A percentile compares a stretch with the other conserved stretches of the same genome.
phyloP scores from a whole-genome alignment of 2,888 invertebrate genomes.

The Cephalotes varians region DNA sequence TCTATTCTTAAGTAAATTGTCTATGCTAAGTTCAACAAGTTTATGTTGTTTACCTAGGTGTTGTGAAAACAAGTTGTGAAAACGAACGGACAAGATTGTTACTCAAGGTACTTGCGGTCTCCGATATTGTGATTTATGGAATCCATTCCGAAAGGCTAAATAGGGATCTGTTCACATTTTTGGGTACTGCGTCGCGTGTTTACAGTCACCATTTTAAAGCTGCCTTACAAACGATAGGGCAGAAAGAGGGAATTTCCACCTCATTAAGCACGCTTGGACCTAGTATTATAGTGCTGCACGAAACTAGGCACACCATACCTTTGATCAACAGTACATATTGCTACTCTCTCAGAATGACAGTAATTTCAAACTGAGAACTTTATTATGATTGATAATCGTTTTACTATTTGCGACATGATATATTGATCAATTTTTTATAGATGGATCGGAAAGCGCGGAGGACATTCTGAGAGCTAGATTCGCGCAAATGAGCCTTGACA shows the following conservation, averaged over 20 bases:
- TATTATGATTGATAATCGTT: not conserved
- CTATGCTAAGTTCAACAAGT: not conserved
- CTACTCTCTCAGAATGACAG: slow-evolving; percentile 69
- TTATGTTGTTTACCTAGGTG: slow-evolving; percentile 69
- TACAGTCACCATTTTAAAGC: slow-evolving; percentile 91
- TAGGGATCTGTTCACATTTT: slow-evolving; percentile 92
- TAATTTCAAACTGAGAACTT: slow-evolving; percentile 65
- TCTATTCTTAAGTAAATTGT: not conserved
- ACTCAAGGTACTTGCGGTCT: slow-evolving; percentile 93
- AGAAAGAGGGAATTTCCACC: slow-evolving; percentile 83
- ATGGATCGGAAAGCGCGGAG: slow-evolving; percentile 88
- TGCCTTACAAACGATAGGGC: slow-evolving; percentile 86
- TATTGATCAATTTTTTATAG: slow-evolving; percentile 79
- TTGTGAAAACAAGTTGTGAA: slow-evolving; percentile 87
- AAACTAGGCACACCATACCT: slow-evolving; percentile 91
- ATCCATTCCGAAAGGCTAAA: slow-evolving; percentile 92
- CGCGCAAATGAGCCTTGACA: slow-evolving; percentile 88
- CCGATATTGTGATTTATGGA: slow-evolving; percentile 92
- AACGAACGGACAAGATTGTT: slow-evolving; percentile 90
- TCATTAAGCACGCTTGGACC: slow-evolving; percentile 88
- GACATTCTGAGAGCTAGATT: slow-evolving; percentile 89
- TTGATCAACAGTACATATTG: slow-evolving; percentile 87
- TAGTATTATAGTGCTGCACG: slow-evolving; percentile 92
- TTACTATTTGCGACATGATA: slow-evolving; percentile 15
- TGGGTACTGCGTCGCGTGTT: slow-evolving; percentile 92